Conservation (phyloP, 2,888 invertebrate species). For the Drosophila peninsularis region DNA sequence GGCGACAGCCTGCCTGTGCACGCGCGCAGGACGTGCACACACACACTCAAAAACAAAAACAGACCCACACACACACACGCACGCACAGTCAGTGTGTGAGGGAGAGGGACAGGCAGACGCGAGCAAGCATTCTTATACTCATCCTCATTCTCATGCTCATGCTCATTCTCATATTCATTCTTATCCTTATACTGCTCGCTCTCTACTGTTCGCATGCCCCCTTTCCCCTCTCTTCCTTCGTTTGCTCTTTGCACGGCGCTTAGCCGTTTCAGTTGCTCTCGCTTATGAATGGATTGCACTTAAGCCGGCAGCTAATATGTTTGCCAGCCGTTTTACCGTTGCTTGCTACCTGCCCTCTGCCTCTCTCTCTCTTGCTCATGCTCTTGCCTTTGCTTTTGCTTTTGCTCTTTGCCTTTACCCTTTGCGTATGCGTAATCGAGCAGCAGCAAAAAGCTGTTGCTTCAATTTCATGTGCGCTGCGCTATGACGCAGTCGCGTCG, state of each 20-base stretch:
- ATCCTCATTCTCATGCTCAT: conserved; percentile 31
- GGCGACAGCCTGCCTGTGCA: conserved; percentile 37
- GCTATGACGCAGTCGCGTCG: conserved; percentile 41
- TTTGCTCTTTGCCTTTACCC: conserved; percentile 6
- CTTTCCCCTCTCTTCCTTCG: neutral
- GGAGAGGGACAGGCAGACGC: conserved; percentile 13
- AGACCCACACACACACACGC: neutral
- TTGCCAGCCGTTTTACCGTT: conserved; percentile 51
- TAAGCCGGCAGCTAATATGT: conserved; percentile 69
- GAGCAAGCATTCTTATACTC: conserved; percentile 44
- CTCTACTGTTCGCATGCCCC: neutral
- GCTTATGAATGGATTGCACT: conserved; percentile 63
- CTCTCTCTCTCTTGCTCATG: neutral
- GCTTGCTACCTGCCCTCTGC: conserved; percentile 40
- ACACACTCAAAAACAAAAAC: neutral
- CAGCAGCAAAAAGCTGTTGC: conserved; percentile 50
- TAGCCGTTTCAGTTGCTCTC: conserved; percentile 49
- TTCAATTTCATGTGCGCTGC: conserved; percentile 22
- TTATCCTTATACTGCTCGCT: conserved; percentile 5
- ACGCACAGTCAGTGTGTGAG: conserved; percentile 1
- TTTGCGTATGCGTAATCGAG: conserved; percentile 59
- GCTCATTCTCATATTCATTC: conserved; percentile 30
- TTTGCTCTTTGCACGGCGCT: no score
- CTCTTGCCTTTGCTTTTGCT: conserved; percentile 7
- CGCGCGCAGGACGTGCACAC: conserved; percentile 72